Base-by-base conservation (phyloP, 2,888 invertebrate species). In the Coelopa pilipes region DNA sequence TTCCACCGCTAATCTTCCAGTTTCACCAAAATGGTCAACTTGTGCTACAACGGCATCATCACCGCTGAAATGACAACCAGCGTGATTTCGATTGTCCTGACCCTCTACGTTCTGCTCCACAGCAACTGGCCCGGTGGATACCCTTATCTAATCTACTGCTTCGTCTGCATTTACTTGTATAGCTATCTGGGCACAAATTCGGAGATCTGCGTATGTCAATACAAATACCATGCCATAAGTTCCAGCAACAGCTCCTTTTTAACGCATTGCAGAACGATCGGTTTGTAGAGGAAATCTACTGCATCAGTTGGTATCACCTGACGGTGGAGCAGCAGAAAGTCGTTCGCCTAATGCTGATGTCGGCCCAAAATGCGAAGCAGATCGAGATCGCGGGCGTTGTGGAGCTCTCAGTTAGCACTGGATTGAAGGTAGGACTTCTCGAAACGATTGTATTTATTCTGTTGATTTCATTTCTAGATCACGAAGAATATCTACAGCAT, bases 401-500 rank as follows among this genome's bases (percentile, higher is more conserved):
- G 13, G 49, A 47, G 24, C 66, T 66, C 11, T 66, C 66, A n/a
- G 66, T 66, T 10, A 13, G 13, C 17, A 46, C 66, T 17, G 66
- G 66, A n/a, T 19, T 66, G 17, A 45, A 65, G 50, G 49, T 21
- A 17, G 11, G n/a, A 21, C 11, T n/a, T 12, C 5, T 24, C n/a
- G n/a, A 60, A n/a, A 34, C 1, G 1, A 12, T 49, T 13, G 19
- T 19, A 21, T 17, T 47, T 5, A 15, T 10, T 19, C 47, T 13
- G 11, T 66, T 1, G 2, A 24, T 62, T 50, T 66, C 19, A 47
- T 19, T 17, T 50, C 19, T 47, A 65, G 65, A 9, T 65, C 2
- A 66, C 49, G 49, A 66, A 47, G 49, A 21, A 47, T 12, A 66
- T 66, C 10, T 66, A 66, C 50, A 49, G n/a, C 19, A 66, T 66